Base-by-base conservation (phyloP, 1,140 invertebrate species). In the Physella acuta region DNA sequence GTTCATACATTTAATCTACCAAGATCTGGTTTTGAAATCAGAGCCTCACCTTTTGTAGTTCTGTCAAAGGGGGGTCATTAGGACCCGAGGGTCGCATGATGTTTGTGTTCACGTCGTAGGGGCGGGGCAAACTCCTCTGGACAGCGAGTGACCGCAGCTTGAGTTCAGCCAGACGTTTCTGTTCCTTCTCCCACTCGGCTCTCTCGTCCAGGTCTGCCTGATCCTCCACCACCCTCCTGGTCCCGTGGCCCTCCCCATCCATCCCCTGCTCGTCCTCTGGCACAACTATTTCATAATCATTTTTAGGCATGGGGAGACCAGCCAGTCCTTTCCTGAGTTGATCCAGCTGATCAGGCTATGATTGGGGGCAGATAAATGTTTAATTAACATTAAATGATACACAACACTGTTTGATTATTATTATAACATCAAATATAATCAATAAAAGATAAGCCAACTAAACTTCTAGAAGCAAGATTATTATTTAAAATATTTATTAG, bases 231-330 rank as follows among this genome's bases (percentile, higher is more conserved):
- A 20, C 39, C 16, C 1, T 17, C 5, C 56, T 52, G 5, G 33
- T n/a, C 8, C 24, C 51, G 2, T 55, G 31, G 5, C 87, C 77
- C 0, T 82, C 76, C 37, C 86, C 86, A 2, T 87, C 87, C 20
- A 68, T 75, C 17, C 82, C 75, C 31, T 77, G 56, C 75, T 95
- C 93, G 49, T 92, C 89, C 71, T 97, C 94, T 0, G 95, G 94
- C 14, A 98, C 92, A 52, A 99, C 95, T 81, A 99, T 97, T 86
- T 99, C 97, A 86, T 97, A 99, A 85, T 99, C 97, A 84, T 99
- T 99, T 71, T 92, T 91, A 0, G 98, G 97, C 33, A 89, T 81
- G 3, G 97, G 98, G 66, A 99, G 85, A 14, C 90, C 85, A 37
- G 90, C 90, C 17, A 99, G 84, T 1, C 92, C 91, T 66, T 89